A percentile compares a stretch with the other conserved stretches of the same genome.
These are phyloP conservation scores for Sebastes paucispinis DNA, from an alignment of 2,797 vertebrate genomes.

Conservation along the genomic window DNA sequence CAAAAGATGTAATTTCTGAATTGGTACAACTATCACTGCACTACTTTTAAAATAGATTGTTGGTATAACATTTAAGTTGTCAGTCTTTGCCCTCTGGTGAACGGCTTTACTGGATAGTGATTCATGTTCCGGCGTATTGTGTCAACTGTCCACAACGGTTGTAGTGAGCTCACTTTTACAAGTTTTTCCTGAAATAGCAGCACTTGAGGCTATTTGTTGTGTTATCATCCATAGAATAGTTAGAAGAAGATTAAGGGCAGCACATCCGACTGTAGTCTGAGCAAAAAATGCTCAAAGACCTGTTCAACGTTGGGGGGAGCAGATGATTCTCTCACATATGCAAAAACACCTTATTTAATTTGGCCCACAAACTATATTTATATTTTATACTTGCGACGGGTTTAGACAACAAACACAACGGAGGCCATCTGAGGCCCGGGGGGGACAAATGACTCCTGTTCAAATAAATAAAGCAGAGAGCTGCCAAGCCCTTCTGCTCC, in stretches of 20 bases:
- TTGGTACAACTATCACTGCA: neutral
- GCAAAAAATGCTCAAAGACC: constrained; percentile 11
- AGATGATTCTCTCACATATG: neutral
- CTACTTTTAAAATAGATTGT: neutral
- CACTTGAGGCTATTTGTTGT: neutral
- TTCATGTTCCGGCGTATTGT: neutral
- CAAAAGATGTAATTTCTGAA: neutral
- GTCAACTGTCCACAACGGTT: neutral
- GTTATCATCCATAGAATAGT: constrained; percentile 2
- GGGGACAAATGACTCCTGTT: constrained; percentile 31
- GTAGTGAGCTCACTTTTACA: neutral
- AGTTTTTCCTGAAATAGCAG: constrained; percentile 20
- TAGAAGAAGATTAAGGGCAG: constrained; percentile 7
- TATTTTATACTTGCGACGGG: constrained; percentile 6
- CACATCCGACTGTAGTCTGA: constrained; percentile 5
- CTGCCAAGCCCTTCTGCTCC: constrained; percentile 20
- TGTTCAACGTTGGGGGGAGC: neutral
- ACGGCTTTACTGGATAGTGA: neutral
- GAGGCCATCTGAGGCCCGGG: constrained; percentile 15
- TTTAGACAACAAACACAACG: constrained; percentile 47
- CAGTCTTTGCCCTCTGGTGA: neutral
- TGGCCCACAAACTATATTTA: neutral
- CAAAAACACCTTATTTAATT: neutral
- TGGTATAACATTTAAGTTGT: neutral
- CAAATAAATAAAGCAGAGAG: constrained; percentile 49